Evolutionary conservation across 2,113 vertebrate genomes (phyloP), one percentile per base, ranked within the genome.

Genomic region (Rhodinocichla rosea): DNA sequence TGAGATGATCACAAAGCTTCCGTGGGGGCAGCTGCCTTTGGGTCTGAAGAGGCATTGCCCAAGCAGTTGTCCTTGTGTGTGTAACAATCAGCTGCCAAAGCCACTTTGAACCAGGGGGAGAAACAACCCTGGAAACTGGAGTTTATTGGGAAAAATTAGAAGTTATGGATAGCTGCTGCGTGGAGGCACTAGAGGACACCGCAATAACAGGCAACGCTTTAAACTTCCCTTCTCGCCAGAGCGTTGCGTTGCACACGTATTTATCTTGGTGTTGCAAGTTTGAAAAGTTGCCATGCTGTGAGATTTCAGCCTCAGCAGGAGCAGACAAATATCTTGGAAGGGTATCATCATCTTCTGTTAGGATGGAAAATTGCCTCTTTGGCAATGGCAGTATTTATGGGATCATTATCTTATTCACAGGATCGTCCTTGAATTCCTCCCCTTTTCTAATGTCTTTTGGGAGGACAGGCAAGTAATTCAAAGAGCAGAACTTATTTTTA

Each of bases 401-500:
- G 90, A 82, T 86, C 69, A 69, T 94, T 94, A 50, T 91, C 63
- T 89, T 90, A 69, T 59, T 77, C 85, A 82, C 77, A 30, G 67
- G 65, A 74, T 89, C 10, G 9, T 84, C 79, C 84, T 73, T 77
- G 84, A 91, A 90, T 92, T 87, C 62, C 70, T 94, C 33, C 44
- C 78, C 62, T 90, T 95, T 91, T 83, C 22, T 73, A 89, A 91
- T 90, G 78, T 44, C 62, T 97, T 97, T 95, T 96, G 95, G 96
- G 97, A 97, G 92, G 92, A 97, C 89, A 89, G 87, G 91, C 95
- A 89, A 95, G 92, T 93, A 96, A 96, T 97, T 97, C 93, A 92
- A 96, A 97, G 89, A 96, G 78, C 90, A 90, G 86, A 73, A 33
- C 79, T 97, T 98, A 98, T 98, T 98, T 98, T 98, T 98, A 98